Conservation (phyloP, 92 coral and sea anemone species). For the Actinernus sp. region DNA sequence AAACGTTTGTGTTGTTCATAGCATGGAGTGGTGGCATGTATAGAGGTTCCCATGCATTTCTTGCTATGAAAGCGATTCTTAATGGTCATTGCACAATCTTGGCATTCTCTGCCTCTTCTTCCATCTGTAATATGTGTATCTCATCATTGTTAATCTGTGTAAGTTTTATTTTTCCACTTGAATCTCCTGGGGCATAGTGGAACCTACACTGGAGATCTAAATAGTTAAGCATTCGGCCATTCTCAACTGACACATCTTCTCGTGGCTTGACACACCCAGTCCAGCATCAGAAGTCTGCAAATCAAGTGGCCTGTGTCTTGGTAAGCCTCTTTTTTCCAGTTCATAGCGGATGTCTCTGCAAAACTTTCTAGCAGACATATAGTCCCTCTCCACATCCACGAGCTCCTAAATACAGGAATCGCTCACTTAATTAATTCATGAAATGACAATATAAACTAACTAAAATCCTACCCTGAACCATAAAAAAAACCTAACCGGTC, state of each 20-base stretch:
- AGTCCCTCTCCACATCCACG: no score
- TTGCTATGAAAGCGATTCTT: slow-evolving; percentile 43
- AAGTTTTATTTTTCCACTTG: slow-evolving; percentile 18
- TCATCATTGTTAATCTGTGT: slow-evolving; percentile 29
- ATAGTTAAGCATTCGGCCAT: slow-evolving; percentile 54
- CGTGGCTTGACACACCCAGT: slow-evolving; percentile 54
- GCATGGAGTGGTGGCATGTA: slow-evolving; percentile 47
- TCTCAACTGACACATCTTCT: slow-evolving; percentile 34
- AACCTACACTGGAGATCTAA: slow-evolving; percentile 67
- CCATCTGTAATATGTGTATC: slow-evolving; percentile 15
- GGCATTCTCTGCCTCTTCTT: slow-evolving; percentile 14
- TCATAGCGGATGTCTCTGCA: no score
- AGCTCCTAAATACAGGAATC: no score
- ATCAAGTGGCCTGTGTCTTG: slow-evolving; percentile 54
- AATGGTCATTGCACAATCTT: slow-evolving; percentile 34
- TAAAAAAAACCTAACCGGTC: no score
- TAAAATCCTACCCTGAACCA: no score
- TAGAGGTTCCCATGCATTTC: slow-evolving; percentile 40
- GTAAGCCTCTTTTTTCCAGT: no score
- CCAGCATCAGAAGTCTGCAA: slow-evolving; percentile 59
- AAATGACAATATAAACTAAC: no score
- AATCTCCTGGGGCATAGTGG: slow-evolving; percentile 68
- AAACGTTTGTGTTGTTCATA: slow-evolving; percentile 34
- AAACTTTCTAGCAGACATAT: no score
- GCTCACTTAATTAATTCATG: no score